Evolutionary conservation across 1,140 invertebrate species (phyloP).

Genomic region (Brachionus rotundiformis): DNA sequence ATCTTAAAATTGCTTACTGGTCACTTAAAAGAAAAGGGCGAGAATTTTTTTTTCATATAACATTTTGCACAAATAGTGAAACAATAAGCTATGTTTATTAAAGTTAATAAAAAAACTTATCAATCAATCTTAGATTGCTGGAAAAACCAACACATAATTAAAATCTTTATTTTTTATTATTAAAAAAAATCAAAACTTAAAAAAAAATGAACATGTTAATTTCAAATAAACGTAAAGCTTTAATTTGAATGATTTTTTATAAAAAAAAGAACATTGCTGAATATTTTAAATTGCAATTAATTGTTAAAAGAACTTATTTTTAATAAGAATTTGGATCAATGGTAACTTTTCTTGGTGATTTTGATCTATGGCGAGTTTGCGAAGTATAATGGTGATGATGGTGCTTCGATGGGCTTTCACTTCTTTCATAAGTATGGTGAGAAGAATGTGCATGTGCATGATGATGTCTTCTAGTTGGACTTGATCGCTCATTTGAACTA

Average conservation of each 20-base stretch:
- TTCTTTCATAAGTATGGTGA: not conserved
- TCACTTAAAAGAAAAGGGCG: too few species aligned
- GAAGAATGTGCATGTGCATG: constrained; percentile 38
- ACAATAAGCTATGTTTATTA: too few species aligned
- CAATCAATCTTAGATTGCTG: not conserved
- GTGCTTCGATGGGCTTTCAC: constrained; percentile 2
- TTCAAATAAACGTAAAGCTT: constrained; percentile 13
- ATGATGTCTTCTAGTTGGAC: constrained; percentile 31
- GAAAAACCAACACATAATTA: too few species aligned
- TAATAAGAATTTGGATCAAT: constrained; percentile 51
- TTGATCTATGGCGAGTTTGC: constrained; percentile 39
- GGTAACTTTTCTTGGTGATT: constrained; percentile 49
- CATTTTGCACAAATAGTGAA: too few species aligned
- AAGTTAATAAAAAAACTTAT: not conserved
- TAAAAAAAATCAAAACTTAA: not conserved
- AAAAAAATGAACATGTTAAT: not conserved
- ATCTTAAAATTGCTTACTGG: too few species aligned
- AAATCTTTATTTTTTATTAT: not conserved
- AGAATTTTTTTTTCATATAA: too few species aligned
- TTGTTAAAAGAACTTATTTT: not conserved
- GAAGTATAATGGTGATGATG: constrained; percentile 42
- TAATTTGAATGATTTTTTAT: not conserved
- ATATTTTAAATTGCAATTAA: not conserved
- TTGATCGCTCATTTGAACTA: constrained; percentile 38
- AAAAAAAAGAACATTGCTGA: constrained; percentile 28